A percentile compares a stretch with the other conserved stretches of the same genome.
These are phyloP conservation scores for Amblyopsis rosae DNA, from an alignment of 2,113 vertebrate genomes.

Conservation along the genomic window DNA sequence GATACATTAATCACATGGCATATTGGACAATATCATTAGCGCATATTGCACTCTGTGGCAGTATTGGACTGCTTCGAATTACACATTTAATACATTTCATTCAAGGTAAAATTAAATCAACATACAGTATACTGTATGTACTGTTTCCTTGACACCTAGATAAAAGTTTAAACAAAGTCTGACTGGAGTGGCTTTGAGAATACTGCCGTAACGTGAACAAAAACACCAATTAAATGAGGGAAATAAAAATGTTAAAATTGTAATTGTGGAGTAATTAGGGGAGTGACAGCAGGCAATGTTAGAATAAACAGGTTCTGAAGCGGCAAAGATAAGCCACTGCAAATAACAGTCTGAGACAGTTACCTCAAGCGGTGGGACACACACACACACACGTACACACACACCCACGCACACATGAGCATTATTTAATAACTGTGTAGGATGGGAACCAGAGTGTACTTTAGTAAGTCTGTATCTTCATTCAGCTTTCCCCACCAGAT, in stretches of 20 bases:
- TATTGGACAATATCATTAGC: conserved; percentile 63
- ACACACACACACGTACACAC: not conserved
- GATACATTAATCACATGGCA: conserved; percentile 44
- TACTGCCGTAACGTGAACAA: conserved; percentile 19
- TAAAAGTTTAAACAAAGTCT: conserved; percentile 25
- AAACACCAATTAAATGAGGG: conserved; percentile 36
- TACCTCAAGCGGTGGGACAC: not conserved
- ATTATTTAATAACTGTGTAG: conserved; percentile 29
- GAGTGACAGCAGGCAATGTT: conserved; percentile 23
- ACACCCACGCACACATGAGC: conserved; percentile 1
- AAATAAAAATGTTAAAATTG: conserved; percentile 29
- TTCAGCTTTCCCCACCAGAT: conserved; percentile 39
- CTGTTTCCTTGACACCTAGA: conserved; percentile 43
- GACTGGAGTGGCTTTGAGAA: conserved; percentile 11
- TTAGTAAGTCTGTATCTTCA: conserved; percentile 26
- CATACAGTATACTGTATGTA: conserved; percentile 23
- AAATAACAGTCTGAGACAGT: conserved; percentile 22
- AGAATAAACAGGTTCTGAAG: conserved; percentile 31
- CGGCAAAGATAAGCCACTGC: conserved; percentile 18
- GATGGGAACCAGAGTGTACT: conserved; percentile 24
- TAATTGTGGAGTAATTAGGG: conserved; percentile 45
- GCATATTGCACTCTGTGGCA: conserved; percentile 30
- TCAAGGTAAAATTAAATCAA: conserved; percentile 49
- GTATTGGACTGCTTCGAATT: conserved; percentile 51
- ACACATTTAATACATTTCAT: conserved; percentile 53